Base-by-base conservation (phyloP, 2,113 vertebrate species). In the Pungitius pungitius region DNA sequence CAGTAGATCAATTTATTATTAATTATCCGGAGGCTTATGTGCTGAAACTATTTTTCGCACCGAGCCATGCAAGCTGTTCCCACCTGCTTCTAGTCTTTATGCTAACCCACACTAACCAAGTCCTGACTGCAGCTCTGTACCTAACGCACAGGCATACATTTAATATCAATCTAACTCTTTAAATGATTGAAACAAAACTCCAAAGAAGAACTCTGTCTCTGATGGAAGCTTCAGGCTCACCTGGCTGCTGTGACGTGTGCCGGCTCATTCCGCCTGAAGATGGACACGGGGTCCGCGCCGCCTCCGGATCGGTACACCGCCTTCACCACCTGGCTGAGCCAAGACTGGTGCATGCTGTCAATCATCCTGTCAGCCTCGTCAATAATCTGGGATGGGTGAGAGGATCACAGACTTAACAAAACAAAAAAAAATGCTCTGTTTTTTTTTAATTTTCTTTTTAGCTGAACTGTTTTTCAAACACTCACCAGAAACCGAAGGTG, bases 351-450 rank as follows among this genome's bases (percentile, higher is more conserved):
- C 96, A 98, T 97, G 86, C 95, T 95, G 92, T 99, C 97, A 0
- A 98, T 94, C 97, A 99, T 98, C 33, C 95, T 93, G 87, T 99
- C 97, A 0, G 97, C 97, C 89, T 99, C 97, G 4, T 99, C 97
- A 11, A 99, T 85, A 0, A 99, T 85, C 98, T 99, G 75, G 0
- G 4, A 69, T 15, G 12, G 54, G 59, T 7, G 37, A 45, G 15
- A 40, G 14, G 54, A 15, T 2, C 2, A 62, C 11, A 40, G 43
- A 12, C 9, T 62, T 62, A 4, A 35, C 0, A n/a, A 57, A 17
- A 35, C 7, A n/a, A 45, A 20, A n/a, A 3, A n/a, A 47, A 47
- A 47, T n/a, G n/a, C n/a, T n/a, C n/a, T n/a, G n/a, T n/a, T n/a
- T n/a, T n/a, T n/a, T n/a, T n/a, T n/a, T n/a, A n/a, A n/a, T n/a